Percentiles rank a stretch among this genome's conserved stretches.
Evolutionary conservation across 2,113 vertebrate genomes (phyloP).

Genomic region (Amia ocellicauda): DNA sequence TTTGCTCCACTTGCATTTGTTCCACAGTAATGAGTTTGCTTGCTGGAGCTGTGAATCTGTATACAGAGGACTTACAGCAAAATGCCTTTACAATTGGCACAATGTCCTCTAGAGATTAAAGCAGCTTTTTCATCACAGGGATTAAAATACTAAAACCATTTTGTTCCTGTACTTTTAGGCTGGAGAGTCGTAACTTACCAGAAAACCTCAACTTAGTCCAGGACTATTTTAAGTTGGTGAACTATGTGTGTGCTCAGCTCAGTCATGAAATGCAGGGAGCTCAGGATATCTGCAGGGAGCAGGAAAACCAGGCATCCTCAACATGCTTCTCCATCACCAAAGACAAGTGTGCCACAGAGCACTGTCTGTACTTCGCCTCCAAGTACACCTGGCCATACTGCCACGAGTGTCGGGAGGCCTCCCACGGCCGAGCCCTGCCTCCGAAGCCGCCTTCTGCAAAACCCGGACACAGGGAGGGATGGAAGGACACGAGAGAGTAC

Average conservation of each 20-base stretch:
- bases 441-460: background rate
- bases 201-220: slow-evolving; percentile 22
- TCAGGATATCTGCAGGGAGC: too few relatives aligned
- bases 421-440: background rate
- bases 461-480: background rate
- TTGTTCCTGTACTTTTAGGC: slow-evolving; percentile 1
- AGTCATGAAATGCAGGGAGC: background rate
- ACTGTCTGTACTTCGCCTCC: slow-evolving; percentile 21
- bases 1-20: too few relatives aligned
- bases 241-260: background rate
- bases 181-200: slow-evolving; percentile 15
- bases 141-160: background rate
- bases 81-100: too few relatives aligned
- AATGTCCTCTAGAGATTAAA: too few relatives aligned
- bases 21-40: too few relatives aligned
- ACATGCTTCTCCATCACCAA: slow-evolving; percentile 2
- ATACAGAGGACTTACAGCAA: too few relatives aligned
- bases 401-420: background rate
- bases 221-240: slow-evolving; percentile 24
- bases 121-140: too few relatives aligned
- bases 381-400: slow-evolving; percentile 17
- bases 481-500: background rate
- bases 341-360: slow-evolving; percentile 3
- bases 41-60: too few relatives aligned
- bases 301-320: background rate